phyloP scores from a whole-genome alignment of 2,888 invertebrate species.

The Andrena marginata region DNA sequence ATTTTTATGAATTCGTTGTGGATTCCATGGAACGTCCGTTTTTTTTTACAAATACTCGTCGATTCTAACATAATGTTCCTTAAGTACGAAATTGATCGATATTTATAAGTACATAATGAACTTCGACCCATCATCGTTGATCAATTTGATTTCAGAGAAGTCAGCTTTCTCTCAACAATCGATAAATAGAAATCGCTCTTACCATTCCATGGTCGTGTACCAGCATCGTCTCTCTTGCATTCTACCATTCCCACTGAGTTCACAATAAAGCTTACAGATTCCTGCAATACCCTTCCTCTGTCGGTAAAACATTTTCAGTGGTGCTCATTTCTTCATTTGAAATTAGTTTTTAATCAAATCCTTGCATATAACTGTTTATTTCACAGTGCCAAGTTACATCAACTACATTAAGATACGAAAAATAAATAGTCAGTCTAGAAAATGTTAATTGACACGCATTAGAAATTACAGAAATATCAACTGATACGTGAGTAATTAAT shows the following conservation, averaged over 20 bases:
- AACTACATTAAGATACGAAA: background rate
- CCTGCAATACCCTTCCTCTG: background rate
- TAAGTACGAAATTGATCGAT: too few relatives aligned
- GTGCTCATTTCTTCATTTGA: slow-evolving; percentile 14
- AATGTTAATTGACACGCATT: background rate
- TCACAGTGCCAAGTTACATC: background rate
- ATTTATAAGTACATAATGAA: too few relatives aligned
- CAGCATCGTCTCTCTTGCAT: background rate
- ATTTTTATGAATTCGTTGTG: too few relatives aligned
- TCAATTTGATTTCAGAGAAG: background rate
- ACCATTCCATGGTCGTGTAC: background rate
- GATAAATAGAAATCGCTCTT: background rate
- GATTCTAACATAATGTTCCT: too few relatives aligned
- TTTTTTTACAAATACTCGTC: too few relatives aligned
- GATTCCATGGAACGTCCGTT: too few relatives aligned
- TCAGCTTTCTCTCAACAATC: background rate
- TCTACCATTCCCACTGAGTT: background rate
- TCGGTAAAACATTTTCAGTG: slow-evolving; percentile 29
- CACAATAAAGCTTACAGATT: background rate
- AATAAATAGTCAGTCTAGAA: background rate
- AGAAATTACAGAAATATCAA: background rate
- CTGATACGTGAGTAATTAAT: background rate
- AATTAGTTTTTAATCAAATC: background rate
- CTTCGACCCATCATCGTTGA: background rate
- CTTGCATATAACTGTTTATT: background rate